These are phyloP conservation scores for Leptarthrus brevirostris DNA, from an alignment of 2,888 invertebrate species.

Conservation along the genomic window DNA sequence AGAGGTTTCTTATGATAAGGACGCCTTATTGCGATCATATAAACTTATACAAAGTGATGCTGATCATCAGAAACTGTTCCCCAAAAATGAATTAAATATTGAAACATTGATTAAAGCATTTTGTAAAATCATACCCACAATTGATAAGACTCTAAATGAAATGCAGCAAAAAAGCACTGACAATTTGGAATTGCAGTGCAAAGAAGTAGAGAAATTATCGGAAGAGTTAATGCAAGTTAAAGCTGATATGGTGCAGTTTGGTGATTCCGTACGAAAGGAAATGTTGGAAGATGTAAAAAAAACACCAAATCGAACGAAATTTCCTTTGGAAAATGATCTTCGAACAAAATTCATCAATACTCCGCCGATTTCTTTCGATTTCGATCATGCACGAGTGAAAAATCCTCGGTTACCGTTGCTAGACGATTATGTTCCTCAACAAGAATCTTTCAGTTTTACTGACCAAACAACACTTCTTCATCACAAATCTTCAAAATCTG, in stretches of 20 bases:
- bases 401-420: slow-evolving; percentile 36
- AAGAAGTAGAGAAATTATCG: not conserved
- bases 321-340: not conserved
- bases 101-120: slow-evolving; percentile 30
- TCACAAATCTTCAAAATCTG: not conserved
- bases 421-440: not conserved
- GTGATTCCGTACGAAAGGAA: slow-evolving; percentile 7
- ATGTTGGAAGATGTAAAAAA: not conserved
- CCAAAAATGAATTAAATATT: slow-evolving; percentile 50
- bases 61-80: not conserved
- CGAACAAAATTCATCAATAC: slow-evolving; percentile 56
- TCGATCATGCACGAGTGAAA: not conserved
- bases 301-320: not conserved
- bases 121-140: slow-evolving; percentile 23
- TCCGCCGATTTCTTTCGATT: slow-evolving; percentile 59
- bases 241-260: slow-evolving; percentile 58
- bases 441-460: slow-evolving; percentile 44
- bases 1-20: slow-evolving; percentile 58
- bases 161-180: not conserved
- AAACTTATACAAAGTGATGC: slow-evolving; percentile 54
- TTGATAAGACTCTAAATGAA: not conserved
- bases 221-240: slow-evolving; percentile 59
- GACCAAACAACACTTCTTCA: slow-evolving; percentile 39
- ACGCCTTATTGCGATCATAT: slow-evolving; percentile 58
- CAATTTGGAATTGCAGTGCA: slow-evolving; percentile 7